These are phyloP conservation scores for Ochotona princeps DNA, from an alignment of 2,113 vertebrate species.

Conservation along the genomic window DNA sequence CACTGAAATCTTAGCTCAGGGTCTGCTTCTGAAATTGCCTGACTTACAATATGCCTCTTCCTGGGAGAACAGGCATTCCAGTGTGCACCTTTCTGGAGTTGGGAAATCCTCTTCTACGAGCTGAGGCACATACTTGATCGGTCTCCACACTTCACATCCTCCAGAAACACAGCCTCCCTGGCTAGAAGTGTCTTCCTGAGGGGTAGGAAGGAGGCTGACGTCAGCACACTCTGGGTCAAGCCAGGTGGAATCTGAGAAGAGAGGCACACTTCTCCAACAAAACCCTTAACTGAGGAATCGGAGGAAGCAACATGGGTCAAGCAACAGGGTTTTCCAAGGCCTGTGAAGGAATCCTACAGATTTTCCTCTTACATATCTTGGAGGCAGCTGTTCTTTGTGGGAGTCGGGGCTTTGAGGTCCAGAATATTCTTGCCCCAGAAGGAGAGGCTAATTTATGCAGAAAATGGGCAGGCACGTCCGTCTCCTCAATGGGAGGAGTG, in stretches of 20 bases:
- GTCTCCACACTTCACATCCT: background rate
- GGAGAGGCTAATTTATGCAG: background rate
- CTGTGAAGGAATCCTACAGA: background rate
- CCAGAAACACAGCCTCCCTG: background rate
- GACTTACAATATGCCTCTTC: background rate
- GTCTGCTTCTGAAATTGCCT: background rate
- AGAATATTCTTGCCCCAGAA: background rate
- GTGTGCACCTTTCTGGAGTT: background rate
- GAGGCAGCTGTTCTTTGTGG: background rate
- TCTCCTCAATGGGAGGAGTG: background rate
- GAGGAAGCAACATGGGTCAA: background rate
- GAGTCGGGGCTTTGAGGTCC: background rate
- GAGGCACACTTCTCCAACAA: background rate
- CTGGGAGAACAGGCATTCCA: background rate
- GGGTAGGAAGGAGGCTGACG: background rate
- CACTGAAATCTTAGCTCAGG: background rate
- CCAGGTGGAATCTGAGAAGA: background rate
- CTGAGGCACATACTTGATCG: background rate
- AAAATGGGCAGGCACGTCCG: background rate
- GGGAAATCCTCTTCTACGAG: background rate
- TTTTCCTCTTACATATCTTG: background rate
- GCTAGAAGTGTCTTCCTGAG: background rate
- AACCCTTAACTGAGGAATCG: background rate
- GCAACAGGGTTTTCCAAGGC: background rate
- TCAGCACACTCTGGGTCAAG: too few relatives aligned